Base-by-base conservation (phyloP, 2,797 vertebrate genomes). In the Hydrolagus colliei region DNA sequence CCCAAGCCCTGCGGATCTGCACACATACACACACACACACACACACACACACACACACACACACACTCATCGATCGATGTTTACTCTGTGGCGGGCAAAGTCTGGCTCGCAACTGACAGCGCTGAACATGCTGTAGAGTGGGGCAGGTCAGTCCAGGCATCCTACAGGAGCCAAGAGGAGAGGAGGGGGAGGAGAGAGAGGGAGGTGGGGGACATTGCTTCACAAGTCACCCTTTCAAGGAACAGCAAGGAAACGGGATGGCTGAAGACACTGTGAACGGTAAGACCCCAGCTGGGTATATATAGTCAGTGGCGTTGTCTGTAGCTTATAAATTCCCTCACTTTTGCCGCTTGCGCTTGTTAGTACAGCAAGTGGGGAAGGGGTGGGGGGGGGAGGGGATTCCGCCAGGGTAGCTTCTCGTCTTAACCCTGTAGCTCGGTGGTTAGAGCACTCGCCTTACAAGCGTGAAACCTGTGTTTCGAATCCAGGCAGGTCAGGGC, bases 211-310 rank as follows among this genome's bases (percentile, higher is more conserved):
- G 35, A 16, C 78, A 20, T 82, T 22, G 10, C 63, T 52, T 71
- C 79, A 41, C 65, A 63, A 71, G 16, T 71, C 79, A 67, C 71
- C 71, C 79, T 35, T 68, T 27, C 35, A 82, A 82, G 27, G 32
- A 62, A 82, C 35, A 65, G 20, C 79, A 68, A 32, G 14, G 41
- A 35, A n/a, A 67, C 65, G n/a, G 79, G 79, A 84, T 84, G 79
- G 65, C 65, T 52, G 79, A 84, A 71, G 62, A 18, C 65, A 12
- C 4, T 67, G 35, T 14, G 65, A 20, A 63, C 71, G 79, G 79
- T 84, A 84, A 84, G 79, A 10, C 9, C 68, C 11, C 27, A 84
- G 65, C 79, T 2, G 65, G 71, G 79, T 18, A 27, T 27, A 27
- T 27, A 27, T 27, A 10, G 32, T 84, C 32, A 68, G 11, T 77